Conservation (phyloP, 2,888 invertebrate genomes). For the Rhingia campestris region DNA sequence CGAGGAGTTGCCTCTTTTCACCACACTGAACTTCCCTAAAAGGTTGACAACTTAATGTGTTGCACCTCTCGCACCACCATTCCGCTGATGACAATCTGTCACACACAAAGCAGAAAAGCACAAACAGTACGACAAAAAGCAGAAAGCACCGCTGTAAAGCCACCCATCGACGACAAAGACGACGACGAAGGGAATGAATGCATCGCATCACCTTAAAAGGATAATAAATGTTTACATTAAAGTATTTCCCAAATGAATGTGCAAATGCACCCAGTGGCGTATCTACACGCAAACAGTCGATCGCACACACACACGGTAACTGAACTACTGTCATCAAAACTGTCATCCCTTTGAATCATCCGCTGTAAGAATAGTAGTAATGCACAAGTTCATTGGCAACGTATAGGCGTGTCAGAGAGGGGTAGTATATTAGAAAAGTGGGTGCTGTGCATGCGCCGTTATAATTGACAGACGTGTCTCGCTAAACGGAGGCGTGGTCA, state of each 20-base stretch:
- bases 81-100: constrained; percentile 6
- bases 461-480: constrained; percentile 28
- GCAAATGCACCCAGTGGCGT: constrained; percentile 47
- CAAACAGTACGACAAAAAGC: constrained; percentile 39
- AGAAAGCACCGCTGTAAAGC: constrained; percentile 12
- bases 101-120: constrained; percentile 59
- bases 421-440: constrained; percentile 32
- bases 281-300: neutral
- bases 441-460: constrained; percentile 67
- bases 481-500: constrained; percentile 45
- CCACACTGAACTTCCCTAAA: constrained; percentile 36
- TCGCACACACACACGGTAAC: constrained; percentile 6
- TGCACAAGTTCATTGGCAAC: constrained; percentile 72
- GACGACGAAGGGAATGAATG: constrained; percentile 5
- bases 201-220: constrained; percentile 71
- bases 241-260: constrained; percentile 72
- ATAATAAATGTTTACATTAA: constrained; percentile 74
- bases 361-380: constrained; percentile 51
- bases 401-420: constrained; percentile 62
- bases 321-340: neutral
- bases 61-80: constrained; percentile 8
- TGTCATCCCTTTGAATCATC: constrained; percentile 28
- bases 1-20: constrained; percentile 6
- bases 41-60: constrained; percentile 69
- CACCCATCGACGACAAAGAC: too few relatives aligned